A percentile compares a stretch with the other conserved stretches of the same genome.
These are phyloP conservation scores for Lasioglossum baleicum DNA, from an alignment of 1,140 invertebrate species.

Conservation along the genomic window DNA sequence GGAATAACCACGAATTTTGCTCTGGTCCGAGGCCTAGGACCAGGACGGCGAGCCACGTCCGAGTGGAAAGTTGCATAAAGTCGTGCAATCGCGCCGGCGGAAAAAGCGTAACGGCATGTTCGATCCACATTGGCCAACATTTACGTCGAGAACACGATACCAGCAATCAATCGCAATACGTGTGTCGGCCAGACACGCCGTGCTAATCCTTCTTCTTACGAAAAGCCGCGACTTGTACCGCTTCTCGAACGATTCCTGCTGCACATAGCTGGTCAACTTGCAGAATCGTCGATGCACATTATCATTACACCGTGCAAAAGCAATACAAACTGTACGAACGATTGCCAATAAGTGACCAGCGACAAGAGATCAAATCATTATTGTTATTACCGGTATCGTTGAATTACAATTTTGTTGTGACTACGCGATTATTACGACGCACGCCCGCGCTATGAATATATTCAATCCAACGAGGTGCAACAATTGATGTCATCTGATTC, in stretches of 20 bases:
- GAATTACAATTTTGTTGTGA: too few species aligned
- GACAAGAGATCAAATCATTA: too few species aligned
- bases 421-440: not conserved
- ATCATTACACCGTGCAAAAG: too few species aligned
- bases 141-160: conserved; percentile 34
- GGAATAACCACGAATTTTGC: conserved; percentile 45
- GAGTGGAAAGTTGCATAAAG: conserved; percentile 42
- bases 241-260: not conserved
- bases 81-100: conserved; percentile 38
- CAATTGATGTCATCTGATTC: not conserved
- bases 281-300: too few species aligned
- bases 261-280: too few species aligned
- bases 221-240: not conserved
- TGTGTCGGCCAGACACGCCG: not conserved
- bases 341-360: too few species aligned
- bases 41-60: conserved; percentile 12
- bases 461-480: not conserved
- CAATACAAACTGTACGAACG: too few species aligned
- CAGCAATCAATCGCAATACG: not conserved
- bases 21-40: conserved; percentile 13
- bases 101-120: conserved; percentile 38
- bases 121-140: conserved; percentile 31
- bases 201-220: not conserved
- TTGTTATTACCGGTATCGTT: too few species aligned
- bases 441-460: too few species aligned